phyloP scores from a whole-genome alignment of 2,113 vertebrate genomes.

The Catagonus wagneri region DNA sequence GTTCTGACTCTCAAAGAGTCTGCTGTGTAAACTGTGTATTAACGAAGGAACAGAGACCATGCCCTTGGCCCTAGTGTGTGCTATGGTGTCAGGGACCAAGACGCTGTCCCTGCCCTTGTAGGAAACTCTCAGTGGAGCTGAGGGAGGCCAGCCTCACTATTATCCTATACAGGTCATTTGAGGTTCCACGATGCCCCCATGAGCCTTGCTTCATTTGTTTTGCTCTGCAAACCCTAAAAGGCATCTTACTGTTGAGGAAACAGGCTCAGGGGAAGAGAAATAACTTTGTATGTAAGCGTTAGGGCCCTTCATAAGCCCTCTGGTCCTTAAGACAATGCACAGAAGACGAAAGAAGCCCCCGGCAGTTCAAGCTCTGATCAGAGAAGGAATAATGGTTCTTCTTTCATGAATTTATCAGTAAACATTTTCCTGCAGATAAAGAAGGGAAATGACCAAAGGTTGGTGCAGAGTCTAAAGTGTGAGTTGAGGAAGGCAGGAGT shows the following conservation, averaged over 20 bases:
- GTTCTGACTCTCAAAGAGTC: neutral
- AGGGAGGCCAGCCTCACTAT: neutral
- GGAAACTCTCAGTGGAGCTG: neutral
- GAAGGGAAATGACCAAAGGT: neutral
- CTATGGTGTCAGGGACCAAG: neutral
- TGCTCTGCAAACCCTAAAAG: neutral
- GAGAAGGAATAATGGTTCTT: neutral
- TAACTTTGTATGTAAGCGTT: neutral
- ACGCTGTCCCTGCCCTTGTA: neutral
- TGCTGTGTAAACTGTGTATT: neutral
- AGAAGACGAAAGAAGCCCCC: neutral
- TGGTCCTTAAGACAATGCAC: neutral
- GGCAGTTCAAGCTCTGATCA: neutral
- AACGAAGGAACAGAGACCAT: neutral
- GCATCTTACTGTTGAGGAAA: neutral
- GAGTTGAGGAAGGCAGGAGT: neutral
- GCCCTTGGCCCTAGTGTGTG: neutral
- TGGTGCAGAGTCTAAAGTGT: too few relatives aligned
- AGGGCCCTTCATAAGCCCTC: neutral
- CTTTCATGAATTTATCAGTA: neutral
- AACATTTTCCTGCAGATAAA: neutral
- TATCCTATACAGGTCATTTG: accelerated
- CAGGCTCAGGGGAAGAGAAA: neutral
- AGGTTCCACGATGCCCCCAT: neutral
- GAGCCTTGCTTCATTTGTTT: neutral